Base-by-base conservation (phyloP, 2,113 vertebrate species). In the Neolamprologus falcicula region DNA sequence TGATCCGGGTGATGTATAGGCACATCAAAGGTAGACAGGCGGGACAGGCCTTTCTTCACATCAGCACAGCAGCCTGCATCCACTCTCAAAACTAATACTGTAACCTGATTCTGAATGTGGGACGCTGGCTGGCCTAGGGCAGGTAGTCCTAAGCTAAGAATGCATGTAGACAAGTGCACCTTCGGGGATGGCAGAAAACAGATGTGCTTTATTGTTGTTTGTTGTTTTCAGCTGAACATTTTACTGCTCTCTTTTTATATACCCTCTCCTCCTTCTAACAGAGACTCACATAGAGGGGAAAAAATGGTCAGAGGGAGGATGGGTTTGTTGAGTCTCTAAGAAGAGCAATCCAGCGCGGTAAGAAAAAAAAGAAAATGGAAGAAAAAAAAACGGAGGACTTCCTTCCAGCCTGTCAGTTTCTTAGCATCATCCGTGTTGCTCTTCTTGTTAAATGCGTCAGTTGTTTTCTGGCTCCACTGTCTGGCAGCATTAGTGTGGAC, bases 41-140 rank as follows among this genome's bases (percentile, higher is more conserved):
- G 31, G 87, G 82, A 93, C 80, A 91, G 83, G 31, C 66, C 16
- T 82, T 50, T 26, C 57, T 83, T 68, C 57, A 47, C 50, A 82
- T 83, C 66, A 86, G 84, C 89, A 82, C 86, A 81, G 47, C 9
- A 3, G 83, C 66, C 73, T 12, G 13, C 86, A 87, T 91, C 89
- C 85, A 84, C 90, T 88, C 90, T 91, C 85, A 80, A 83, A 93
- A 90, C 89, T 28, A 90, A 83, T 84, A 82, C 87, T 84, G 85
- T 87, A 93, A 94, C 92, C 92, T 90, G 90, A 85, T 91, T 94
- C 82, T 89, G 83, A 95, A 95, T 92, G 81, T 94, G 91, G 94
- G 90, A 83, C 94, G 89, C 28, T 84, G 76, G 76, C 87, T 92
- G 92, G 91, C 92, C 90, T 78, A 53, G 83, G 91, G 92, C 93